Evolutionary conservation across 1,140 invertebrate species (phyloP).

Genomic region (Aphelenchoides besseyi): DNA sequence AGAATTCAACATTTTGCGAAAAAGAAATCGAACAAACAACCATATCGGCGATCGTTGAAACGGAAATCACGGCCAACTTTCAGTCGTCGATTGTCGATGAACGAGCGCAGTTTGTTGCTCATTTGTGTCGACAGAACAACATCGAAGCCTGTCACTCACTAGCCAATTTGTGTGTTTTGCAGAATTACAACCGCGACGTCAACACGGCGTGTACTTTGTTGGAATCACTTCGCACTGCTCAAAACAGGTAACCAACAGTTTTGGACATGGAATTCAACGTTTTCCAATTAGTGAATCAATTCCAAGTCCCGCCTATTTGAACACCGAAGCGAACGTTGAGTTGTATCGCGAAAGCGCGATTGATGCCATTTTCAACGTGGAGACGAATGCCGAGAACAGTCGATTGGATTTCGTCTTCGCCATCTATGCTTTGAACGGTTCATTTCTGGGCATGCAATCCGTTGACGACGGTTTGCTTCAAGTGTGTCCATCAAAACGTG

Average conservation of each 20-base stretch:
- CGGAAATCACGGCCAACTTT: constrained; percentile 18
- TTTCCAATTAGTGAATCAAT: constrained; percentile 22
- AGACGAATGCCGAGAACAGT: constrained; percentile 24
- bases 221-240: constrained; percentile 13
- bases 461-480: constrained; percentile 34
- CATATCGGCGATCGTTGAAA: constrained; percentile 9
- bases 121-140: constrained; percentile 24
- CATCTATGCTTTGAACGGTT: constrained; percentile 40
- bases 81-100: constrained; percentile 18
- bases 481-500: constrained; percentile 25
- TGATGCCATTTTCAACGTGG: constrained; percentile 42
- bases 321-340: constrained; percentile 47
- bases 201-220: constrained; percentile 38
- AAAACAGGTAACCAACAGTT: constrained; percentile 23
- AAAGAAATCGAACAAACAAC: not conserved
- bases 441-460: constrained; percentile 42
- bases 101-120: constrained; percentile 2
- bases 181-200: constrained; percentile 42
- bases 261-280: constrained; percentile 13
- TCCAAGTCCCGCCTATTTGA: constrained; percentile 41
- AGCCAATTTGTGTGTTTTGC: constrained; percentile 50
- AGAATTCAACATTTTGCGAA: constrained; percentile 14
- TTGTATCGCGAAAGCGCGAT: constrained; percentile 47
- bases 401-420: constrained; percentile 37
- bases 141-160: constrained; percentile 41